These are phyloP conservation scores for Tethea ocularis DNA, from an alignment of 2,888 invertebrate genomes.

Conservation along the genomic window DNA sequence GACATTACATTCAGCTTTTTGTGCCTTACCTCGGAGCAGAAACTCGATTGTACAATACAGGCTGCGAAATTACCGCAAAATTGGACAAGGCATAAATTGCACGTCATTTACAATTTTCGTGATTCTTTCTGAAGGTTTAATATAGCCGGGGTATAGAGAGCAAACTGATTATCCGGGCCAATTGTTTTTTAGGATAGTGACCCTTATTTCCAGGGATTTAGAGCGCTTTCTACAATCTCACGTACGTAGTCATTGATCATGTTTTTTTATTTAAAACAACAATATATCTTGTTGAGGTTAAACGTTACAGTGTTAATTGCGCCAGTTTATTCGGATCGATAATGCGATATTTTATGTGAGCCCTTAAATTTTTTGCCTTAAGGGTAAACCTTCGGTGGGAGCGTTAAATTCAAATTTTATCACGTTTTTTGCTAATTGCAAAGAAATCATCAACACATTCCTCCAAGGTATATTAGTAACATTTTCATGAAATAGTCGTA, in stretches of 20 bases:
- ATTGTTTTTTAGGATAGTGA: constrained; percentile 32
- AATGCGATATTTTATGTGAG: constrained; percentile 39
- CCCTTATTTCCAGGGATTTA: constrained; percentile 10
- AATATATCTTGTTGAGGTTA: constrained; percentile 47
- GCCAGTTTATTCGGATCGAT: constrained; percentile 28
- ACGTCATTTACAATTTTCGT: constrained; percentile 54
- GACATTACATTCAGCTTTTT: constrained; percentile 55
- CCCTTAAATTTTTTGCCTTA: constrained; percentile 42
- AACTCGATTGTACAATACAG: constrained; percentile 44
- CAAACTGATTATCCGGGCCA: constrained; percentile 25
- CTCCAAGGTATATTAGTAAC: no score
- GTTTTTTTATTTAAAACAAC: constrained; percentile 57
- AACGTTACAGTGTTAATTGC: constrained; percentile 43
- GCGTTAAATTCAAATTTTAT: no score
- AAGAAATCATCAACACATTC: no score
- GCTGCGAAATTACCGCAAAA: constrained; percentile 74
- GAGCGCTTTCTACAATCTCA: constrained; percentile 11
- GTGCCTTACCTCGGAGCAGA: constrained; percentile 44
- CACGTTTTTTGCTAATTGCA: no score
- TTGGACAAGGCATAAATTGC: constrained; percentile 68
- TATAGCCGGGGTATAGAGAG: constrained; percentile 20
- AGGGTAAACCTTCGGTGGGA: no score
- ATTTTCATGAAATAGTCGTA: no score
- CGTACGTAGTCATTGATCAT: constrained; percentile 50
- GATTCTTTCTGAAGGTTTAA: constrained; percentile 28